These are phyloP conservation scores for Pandion haliaetus DNA, from an alignment of 2,113 vertebrate genomes.

Conservation along the genomic window DNA sequence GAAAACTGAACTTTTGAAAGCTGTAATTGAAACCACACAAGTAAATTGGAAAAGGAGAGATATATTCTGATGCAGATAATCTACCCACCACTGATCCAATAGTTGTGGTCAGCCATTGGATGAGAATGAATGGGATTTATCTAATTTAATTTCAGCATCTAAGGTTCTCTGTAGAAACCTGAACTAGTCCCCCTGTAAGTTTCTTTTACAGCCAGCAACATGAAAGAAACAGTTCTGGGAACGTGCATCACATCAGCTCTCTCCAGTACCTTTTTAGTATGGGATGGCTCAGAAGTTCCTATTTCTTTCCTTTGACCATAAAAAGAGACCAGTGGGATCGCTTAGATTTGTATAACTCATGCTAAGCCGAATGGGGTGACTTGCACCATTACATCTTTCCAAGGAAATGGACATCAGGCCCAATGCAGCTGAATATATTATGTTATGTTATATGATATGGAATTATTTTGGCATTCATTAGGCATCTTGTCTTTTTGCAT, in stretches of 20 bases:
- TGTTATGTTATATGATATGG: background rate
- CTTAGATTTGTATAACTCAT: background rate
- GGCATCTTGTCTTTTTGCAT: background rate
- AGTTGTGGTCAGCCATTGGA: background rate
- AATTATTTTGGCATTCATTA: background rate
- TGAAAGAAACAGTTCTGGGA: background rate
- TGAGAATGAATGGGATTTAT: background rate
- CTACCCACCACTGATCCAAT: background rate
- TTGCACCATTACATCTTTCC: background rate
- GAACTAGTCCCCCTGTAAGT: background rate
- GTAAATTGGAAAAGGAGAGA: background rate
- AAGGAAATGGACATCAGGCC: background rate
- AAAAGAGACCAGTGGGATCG: background rate
- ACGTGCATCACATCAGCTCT: background rate
- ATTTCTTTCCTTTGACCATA: background rate
- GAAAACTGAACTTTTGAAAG: slow-evolving; percentile 19
- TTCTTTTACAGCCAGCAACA: background rate
- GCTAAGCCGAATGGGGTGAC: rapidly evolving
- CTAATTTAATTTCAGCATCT: background rate
- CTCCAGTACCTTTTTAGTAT: background rate
- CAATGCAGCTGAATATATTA: background rate
- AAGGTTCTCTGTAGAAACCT: background rate
- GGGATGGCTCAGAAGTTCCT: background rate
- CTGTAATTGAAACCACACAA: slow-evolving; percentile 27
- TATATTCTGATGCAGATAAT: background rate